Evolutionary conservation across 2,113 vertebrate genomes (phyloP).

Genomic region (Ictalurus furcatus): DNA sequence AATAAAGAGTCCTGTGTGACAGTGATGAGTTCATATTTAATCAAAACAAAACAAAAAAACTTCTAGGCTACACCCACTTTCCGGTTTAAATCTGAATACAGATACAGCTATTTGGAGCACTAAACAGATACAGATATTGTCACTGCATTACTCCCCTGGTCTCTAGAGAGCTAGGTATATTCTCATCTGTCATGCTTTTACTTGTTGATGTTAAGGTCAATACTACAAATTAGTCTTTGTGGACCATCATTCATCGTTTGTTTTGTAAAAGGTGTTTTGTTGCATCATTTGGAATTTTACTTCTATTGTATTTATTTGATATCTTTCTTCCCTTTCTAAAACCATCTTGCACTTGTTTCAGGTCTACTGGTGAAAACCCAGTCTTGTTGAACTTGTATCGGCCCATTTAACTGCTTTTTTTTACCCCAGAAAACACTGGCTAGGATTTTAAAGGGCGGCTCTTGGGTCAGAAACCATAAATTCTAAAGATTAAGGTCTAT

Average conservation of each 20-base stretch:
- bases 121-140: background rate
- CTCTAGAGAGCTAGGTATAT: background rate
- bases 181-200: background rate
- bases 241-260: background rate
- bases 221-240: background rate
- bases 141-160: background rate
- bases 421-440: slow-evolving; percentile 3
- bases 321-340: background rate
- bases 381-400: background rate
- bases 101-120: background rate
- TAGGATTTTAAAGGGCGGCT: background rate
- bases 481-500: background rate
- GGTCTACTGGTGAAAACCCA: background rate
- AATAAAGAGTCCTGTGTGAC: background rate
- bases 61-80: background rate
- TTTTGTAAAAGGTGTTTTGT: background rate
- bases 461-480: background rate
- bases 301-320: background rate
- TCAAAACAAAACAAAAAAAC: background rate
- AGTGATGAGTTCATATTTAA: background rate
- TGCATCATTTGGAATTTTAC: background rate
- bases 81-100: background rate
- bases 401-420: background rate
- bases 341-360: background rate
- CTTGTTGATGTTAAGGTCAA: background rate